phyloP scores from a whole-genome alignment of 2,113 vertebrate genomes.

The Myiozetetes cayanensis region DNA sequence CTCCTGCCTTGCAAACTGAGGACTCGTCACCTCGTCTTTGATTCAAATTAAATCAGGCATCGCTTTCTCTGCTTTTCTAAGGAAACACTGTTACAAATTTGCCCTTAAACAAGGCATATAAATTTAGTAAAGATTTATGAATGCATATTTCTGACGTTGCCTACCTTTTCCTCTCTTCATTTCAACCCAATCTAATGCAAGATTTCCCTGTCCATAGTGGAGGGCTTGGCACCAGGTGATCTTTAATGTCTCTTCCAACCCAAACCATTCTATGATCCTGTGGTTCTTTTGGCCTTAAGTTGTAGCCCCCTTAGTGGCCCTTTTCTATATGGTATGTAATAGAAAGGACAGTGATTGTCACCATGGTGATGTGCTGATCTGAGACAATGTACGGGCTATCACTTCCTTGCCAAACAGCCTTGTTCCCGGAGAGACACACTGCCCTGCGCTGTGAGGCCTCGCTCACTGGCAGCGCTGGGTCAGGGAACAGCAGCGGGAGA shows the following conservation, averaged over 20 bases:
- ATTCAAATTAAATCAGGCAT: neutral
- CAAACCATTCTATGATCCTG: neutral
- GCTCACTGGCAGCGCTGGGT: rapidly evolving
- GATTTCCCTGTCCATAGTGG: rapidly evolving
- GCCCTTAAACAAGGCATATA: neutral
- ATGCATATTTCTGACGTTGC: neutral
- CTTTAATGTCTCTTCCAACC: neutral
- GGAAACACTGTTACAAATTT: neutral
- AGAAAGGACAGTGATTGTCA: neutral
- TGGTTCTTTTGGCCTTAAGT: neutral
- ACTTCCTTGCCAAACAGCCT: neutral
- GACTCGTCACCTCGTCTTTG: neutral
- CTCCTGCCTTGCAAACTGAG: neutral
- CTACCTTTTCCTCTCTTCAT: neutral
- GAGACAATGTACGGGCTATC: rapidly evolving
- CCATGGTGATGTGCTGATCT: rapidly evolving
- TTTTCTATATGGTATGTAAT: neutral
- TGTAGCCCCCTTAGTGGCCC: neutral
- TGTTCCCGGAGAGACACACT: rapidly evolving
- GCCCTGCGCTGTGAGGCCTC: neutral
- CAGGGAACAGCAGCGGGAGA: neutral
- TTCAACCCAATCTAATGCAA: neutral
- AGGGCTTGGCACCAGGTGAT: neutral
- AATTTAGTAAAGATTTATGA: neutral
- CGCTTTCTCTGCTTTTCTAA: neutral